Percentiles rank a stretch among this genome's conserved stretches.
phyloP scores from a whole-genome alignment of 2,797 vertebrate genomes.

The Pampus argenteus region DNA sequence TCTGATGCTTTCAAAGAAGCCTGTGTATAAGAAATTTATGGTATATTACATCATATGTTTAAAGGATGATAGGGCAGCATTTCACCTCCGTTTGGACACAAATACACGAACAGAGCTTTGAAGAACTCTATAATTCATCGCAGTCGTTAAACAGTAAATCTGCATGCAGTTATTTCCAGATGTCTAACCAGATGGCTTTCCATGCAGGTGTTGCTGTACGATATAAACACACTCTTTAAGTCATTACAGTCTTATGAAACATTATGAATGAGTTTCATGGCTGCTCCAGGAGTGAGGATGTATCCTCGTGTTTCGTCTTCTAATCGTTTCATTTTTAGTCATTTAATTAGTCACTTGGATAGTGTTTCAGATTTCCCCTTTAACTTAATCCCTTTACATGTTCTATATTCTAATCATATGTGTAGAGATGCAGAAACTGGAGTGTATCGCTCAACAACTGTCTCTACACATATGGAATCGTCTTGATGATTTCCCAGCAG shows the following conservation, averaged over 20 bases:
- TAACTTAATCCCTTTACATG: neutral
- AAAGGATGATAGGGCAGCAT: neutral
- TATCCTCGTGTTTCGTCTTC: neutral
- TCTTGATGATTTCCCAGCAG: neutral
- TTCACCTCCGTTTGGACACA: conserved; percentile 1
- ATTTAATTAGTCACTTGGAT: neutral
- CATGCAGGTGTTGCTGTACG: neutral
- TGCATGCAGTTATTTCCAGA: conserved; percentile 3
- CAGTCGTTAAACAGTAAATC: conserved; percentile 15
- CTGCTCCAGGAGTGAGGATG: neutral
- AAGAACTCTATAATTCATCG: conserved; percentile 18
- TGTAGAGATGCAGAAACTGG: neutral
- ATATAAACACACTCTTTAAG: conserved; percentile 6
- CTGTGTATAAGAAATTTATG: no score
- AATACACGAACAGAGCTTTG: neutral
- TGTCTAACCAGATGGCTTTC: conserved; percentile 35
- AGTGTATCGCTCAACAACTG: neutral
- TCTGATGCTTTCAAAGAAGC: conserved; percentile 14
- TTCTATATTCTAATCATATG: neutral
- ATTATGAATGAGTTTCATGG: neutral
- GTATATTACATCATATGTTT: neutral
- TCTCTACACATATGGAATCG: neutral
- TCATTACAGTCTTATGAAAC: neutral
- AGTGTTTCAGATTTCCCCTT: neutral
- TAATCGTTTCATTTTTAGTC: neutral